A percentile compares a stretch with the other conserved stretches of the same genome.
phyloP scores from a whole-genome alignment of 2,113 vertebrate genomes.

The Scartelaos histophorus region DNA sequence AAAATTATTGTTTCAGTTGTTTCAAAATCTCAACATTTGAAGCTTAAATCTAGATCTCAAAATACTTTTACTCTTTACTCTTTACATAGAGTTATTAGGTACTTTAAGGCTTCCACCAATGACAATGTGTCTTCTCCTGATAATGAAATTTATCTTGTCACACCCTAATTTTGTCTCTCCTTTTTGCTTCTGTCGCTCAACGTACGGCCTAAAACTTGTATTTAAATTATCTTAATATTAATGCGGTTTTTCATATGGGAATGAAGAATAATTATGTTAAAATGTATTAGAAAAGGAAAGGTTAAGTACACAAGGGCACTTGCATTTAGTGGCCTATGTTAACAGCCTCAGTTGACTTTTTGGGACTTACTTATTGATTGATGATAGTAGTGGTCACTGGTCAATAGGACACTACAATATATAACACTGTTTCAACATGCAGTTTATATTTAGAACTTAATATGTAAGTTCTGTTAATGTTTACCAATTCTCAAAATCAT shows the following conservation, averaged over 20 bases:
- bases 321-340: background rate
- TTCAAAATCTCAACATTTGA: too few species aligned
- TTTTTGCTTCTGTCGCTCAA: background rate
- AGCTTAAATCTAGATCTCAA: too few species aligned
- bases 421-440: background rate
- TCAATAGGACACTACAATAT: background rate
- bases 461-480: too few species aligned
- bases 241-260: background rate
- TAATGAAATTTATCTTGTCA: background rate
- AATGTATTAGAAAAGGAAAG: background rate
- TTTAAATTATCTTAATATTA: background rate
- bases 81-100: too few species aligned
- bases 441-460: background rate
- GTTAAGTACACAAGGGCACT: background rate
- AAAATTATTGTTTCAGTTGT: too few species aligned
- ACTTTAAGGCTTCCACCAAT: background rate
- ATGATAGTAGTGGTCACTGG: background rate
- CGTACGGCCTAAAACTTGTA: background rate
- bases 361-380: background rate
- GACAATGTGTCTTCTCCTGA: background rate
- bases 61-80: too few species aligned
- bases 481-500: too few species aligned
- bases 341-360: background rate
- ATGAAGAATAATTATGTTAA: background rate
- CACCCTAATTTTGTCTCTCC: background rate